Evolutionary conservation across 2,888 invertebrate species (phyloP).

Genomic region (Epistrophe grossulariae): DNA sequence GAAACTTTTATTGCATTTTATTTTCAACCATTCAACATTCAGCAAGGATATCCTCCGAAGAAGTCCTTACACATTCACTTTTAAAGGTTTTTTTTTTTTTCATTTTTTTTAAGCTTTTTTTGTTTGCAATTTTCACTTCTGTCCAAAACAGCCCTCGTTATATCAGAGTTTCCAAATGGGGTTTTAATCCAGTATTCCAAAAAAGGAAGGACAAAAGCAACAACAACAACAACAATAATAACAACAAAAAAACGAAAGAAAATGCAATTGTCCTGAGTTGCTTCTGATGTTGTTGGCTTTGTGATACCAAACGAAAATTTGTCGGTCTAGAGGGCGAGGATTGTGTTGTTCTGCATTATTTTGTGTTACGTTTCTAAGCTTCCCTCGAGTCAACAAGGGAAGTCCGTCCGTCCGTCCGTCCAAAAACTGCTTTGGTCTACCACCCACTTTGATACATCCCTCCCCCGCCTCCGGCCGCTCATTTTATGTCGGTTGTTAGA

Average conservation of each 20-base stretch:
- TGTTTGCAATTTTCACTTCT: conserved; percentile 70
- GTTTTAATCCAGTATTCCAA: conserved; percentile 48
- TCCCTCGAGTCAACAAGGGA: conserved; percentile 3
- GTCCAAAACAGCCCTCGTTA: conserved; percentile 68
- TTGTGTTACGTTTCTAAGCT: conserved; percentile 5
- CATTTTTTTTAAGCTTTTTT: conserved; percentile 14
- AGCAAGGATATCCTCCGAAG: conserved; percentile 25
- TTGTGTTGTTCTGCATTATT: conserved; percentile 32
- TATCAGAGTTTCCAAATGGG: conserved; percentile 43
- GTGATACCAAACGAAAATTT: conserved; percentile 36
- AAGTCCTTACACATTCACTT: conserved; percentile 53
- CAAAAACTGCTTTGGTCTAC: conserved; percentile 5
- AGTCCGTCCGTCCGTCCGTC: conserved; percentile 1
- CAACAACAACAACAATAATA: conserved; percentile 18
- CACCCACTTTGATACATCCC: neutral
- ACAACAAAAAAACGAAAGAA: conserved; percentile 28
- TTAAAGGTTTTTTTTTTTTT: conserved; percentile 33
- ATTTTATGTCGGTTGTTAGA: conserved; percentile 62
- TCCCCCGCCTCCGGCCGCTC: no score
- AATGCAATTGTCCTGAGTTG: conserved; percentile 69
- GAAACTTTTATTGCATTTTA: conserved; percentile 75
- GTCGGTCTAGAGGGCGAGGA: conserved; percentile 32
- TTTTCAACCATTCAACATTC: conserved; percentile 51
- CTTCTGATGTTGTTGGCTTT: conserved; percentile 55
- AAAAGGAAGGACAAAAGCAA: conserved; percentile 25